Evolutionary conservation across 2,797 vertebrate species (phyloP).

Genomic region (Arrhamphus sclerolepis): DNA sequence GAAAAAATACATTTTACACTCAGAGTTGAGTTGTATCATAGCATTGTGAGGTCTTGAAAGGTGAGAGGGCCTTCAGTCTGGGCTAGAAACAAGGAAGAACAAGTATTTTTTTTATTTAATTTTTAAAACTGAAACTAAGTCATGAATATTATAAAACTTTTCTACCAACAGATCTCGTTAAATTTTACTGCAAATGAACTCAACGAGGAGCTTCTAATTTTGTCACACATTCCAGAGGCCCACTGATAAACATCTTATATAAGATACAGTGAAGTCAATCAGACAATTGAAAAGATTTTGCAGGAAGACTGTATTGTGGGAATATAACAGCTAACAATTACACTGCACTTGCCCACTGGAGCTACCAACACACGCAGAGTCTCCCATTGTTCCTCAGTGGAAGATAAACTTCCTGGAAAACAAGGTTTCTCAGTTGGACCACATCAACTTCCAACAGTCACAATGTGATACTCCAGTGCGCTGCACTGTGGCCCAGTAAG

Average conservation of each 20-base stretch:
- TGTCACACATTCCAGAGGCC: background rate
- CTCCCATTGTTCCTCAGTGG: slow-evolving; percentile 43
- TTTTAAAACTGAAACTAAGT: no score
- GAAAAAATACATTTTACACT: no score
- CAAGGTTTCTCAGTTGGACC: slow-evolving; percentile 36
- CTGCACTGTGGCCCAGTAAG: background rate
- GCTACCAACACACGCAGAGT: slow-evolving; percentile 3
- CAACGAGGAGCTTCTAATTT: no score
- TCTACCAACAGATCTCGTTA: background rate
- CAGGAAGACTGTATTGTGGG: slow-evolving; percentile 2
- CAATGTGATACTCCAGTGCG: slow-evolving; percentile 1
- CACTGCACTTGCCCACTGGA: background rate
- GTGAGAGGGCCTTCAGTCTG: no score
- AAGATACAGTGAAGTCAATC: background rate
- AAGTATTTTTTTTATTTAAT: no score
- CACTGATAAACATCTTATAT: background rate
- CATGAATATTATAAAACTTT: background rate
- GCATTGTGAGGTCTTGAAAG: no score
- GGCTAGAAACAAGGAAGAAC: no score
- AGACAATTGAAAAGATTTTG: slow-evolving; percentile 14
- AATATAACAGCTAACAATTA: slow-evolving; percentile 3
- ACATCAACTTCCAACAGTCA: slow-evolving; percentile 22
- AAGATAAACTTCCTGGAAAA: slow-evolving; percentile 57
- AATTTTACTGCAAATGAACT: background rate
- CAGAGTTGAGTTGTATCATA: no score